Evolutionary conservation across 2,113 vertebrate species (phyloP).

Genomic region (Petroica traversi): DNA sequence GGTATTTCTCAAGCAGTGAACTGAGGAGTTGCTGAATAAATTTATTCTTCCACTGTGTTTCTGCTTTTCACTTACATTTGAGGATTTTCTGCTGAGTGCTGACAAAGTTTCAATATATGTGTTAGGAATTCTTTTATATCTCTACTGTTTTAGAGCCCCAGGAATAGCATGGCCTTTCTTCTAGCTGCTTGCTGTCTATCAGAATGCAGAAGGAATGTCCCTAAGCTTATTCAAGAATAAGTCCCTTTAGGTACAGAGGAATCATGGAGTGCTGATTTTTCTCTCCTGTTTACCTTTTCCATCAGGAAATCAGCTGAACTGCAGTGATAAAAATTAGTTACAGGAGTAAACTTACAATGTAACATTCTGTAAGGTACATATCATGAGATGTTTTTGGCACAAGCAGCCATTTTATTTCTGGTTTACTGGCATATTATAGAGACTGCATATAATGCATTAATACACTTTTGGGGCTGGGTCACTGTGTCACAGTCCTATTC

Average conservation of each 20-base stretch:
- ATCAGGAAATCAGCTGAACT: not conserved
- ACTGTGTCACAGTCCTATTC: slow-evolving; percentile 16
- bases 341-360: not conserved
- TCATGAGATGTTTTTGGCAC: slow-evolving; percentile 32
- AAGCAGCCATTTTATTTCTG: slow-evolving; percentile 4
- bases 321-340: slow-evolving; percentile 39
- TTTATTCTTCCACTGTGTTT: not conserved
- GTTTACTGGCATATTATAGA: slow-evolving; percentile 11
- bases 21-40: not conserved
- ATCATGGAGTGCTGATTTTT: not conserved
- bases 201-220: not conserved
- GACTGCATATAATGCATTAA: not conserved
- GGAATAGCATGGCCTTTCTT: not conserved
- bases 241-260: not conserved
- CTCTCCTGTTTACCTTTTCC: not conserved
- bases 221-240: slow-evolving; percentile 4
- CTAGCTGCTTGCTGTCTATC: not conserved
- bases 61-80: not conserved
- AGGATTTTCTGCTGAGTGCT: not conserved
- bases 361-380: not conserved
- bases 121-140: not conserved
- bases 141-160: not conserved
- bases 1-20: not conserved
- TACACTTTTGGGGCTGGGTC: not conserved
- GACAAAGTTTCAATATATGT: not conserved